Conservation (phyloP, 2,888 invertebrate genomes). For the Gymnocheta viridis region DNA sequence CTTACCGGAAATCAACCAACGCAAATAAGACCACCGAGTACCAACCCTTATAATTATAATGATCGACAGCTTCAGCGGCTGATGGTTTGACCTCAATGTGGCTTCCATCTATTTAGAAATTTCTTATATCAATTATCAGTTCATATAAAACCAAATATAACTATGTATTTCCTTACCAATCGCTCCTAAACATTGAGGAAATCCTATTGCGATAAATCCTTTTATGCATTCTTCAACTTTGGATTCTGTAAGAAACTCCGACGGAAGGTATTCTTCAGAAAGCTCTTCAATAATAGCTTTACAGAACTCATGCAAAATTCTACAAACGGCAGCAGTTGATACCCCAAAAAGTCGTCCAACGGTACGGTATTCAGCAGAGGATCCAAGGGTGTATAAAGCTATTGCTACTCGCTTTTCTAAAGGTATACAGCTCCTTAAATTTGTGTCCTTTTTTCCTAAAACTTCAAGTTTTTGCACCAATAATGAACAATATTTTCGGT, state of each 20-base stretch:
- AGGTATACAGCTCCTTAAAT: constrained; percentile 17
- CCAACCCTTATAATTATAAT: too few species aligned
- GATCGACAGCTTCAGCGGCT: constrained; percentile 35
- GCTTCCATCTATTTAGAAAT: too few species aligned
- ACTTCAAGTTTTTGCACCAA: constrained; percentile 20
- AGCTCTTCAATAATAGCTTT: constrained; percentile 8
- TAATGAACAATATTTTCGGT: not conserved
- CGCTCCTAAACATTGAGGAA: constrained; percentile 20
- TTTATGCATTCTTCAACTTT: constrained; percentile 35
- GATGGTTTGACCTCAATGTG: not conserved
- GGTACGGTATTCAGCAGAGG: constrained; percentile 47
- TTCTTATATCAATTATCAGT: not conserved
- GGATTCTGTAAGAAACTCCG: constrained; percentile 2
- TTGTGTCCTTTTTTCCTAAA: constrained; percentile 38
- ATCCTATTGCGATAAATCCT: constrained; percentile 44
- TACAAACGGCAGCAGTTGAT: constrained; percentile 14
- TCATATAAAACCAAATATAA: not conserved
- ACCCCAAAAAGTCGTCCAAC: constrained; percentile 51
- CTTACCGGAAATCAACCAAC: too few species aligned
- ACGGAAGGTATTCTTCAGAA: constrained; percentile 11
- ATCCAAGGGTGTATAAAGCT: constrained; percentile 40
- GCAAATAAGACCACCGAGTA: too few species aligned
- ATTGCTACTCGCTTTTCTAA: constrained; percentile 50
- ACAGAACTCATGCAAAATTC: constrained; percentile 36
- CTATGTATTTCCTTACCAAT: constrained; percentile 17